Evolutionary conservation across 2,113 vertebrate genomes (phyloP), one percentile per base, ranked within the genome.

Genomic region (Heterotis niloticus): DNA sequence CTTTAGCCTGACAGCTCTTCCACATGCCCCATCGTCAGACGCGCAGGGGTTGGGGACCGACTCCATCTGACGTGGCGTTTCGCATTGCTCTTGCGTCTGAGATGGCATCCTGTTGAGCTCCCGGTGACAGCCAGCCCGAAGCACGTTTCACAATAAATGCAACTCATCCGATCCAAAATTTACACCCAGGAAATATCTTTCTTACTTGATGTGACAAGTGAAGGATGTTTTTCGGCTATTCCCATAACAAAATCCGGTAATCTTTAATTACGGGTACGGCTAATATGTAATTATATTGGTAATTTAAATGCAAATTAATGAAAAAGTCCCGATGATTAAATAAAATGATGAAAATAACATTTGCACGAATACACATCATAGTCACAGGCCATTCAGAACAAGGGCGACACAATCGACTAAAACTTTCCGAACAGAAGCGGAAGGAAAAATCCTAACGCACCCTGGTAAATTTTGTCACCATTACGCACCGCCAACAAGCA

Each of bases 61-160:
- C 75, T 51, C 11, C 17, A 29, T 23, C 28, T 18, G 54, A 51
- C 51, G 13, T 20, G 16, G 34, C 10, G 29, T 10, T 10, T 18
- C 64, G 7, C 69, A 10, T 54, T 26, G 16, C 74, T 23, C 20
- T 76, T 5, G 64, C 65, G 51, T 57, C 60, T 51, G 64, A 77
- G 23, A 20, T 51, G 44, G 44, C 26, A 64, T 64, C 75, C 60
- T 76, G 64, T 11, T 17, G 62, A 29, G 34, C 3, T 10, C 62
- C 24, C 76, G 68, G 29, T 23, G 34, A 34, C 24, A 28, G 74
- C 59, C 74, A 64, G 12, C 57, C 57, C 4, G 0, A 60, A 57
- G 5, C 59, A 64, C 74, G 29, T 75, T 75, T 60, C 74, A 62
- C 16, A 75, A 75, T 75, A 75, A 44, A 62, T 75, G 29, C 28